Evolutionary conservation across 2,888 invertebrate species (phyloP), one percentile per base, ranked within the genome.

Genomic region (Rhyacophila evoluta): DNA sequence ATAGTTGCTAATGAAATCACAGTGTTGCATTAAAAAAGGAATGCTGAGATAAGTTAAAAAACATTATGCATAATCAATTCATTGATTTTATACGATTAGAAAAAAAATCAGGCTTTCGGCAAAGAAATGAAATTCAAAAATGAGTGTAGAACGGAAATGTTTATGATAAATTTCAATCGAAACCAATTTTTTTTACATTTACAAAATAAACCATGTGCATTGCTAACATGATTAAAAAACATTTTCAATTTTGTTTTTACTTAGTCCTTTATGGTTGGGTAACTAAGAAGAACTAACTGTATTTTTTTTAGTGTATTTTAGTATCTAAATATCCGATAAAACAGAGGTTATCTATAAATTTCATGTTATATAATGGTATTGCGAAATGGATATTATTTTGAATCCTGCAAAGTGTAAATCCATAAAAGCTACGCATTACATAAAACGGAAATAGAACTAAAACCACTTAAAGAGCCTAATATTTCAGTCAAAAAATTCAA

Each of bases 401-500:
- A 55, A 55, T 19, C 55, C 25, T 55, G 55, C 55, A 55, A 55
- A 55, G 55, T 55, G 55, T 55, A 55, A 25, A 55, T 55, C 55
- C 55, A 55, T 55, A 55, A 19, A 55, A 55, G 55, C 55, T 55
- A 55, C 55, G 25, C 55, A 55, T 55, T 55, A 55, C 55, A 55
- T 55, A 55, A 28, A 69, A 29, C 12, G 28, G n/a, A 69, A 69
- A 69, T 25, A 29, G 29, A 74, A 74, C 38, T 41, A 67, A 73
- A 38, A 25, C 72, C 72, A 72, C 75, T 74, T 79, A 76, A 80
- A 75, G 77, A 69, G 72, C 76, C 77, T 75, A 73, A 80, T 36
- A 67, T 72, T 80, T 82, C 79, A 81, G 81, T 81, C 82, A 81
- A 79, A 81, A 74, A 77, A 82, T 79, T 81, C 29, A 75, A 73